Conservation (phyloP, 2,797 vertebrate genomes). For the Tapirus indicus region DNA sequence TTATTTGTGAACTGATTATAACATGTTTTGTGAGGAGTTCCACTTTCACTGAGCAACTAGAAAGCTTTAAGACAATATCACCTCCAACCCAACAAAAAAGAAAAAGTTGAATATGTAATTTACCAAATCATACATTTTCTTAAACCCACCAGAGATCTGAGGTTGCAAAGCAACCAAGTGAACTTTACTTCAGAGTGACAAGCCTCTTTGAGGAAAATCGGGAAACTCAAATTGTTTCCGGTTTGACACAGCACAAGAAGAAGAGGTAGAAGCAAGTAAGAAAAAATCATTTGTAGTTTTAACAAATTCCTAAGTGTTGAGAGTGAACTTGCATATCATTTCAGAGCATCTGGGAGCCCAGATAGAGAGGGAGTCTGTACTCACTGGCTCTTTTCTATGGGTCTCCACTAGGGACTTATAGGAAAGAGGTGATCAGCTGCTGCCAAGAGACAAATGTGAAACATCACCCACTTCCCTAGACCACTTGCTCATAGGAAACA, state of each 20-base stretch:
- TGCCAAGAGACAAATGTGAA: background rate
- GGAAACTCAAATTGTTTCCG: background rate
- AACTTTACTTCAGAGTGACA: background rate
- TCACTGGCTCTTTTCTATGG: background rate
- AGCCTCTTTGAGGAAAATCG: background rate
- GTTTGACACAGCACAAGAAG: background rate
- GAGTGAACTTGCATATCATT: background rate
- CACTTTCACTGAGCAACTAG: background rate
- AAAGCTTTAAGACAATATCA: background rate
- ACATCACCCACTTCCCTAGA: background rate
- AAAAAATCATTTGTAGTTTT: background rate
- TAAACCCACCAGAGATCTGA: background rate
- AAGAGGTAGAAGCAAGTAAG: background rate
- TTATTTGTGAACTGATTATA: slow-evolving; percentile 46
- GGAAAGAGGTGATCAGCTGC: background rate
- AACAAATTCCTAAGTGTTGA: background rate
- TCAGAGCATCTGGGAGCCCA: background rate
- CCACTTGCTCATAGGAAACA: background rate
- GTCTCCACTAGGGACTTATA: background rate
- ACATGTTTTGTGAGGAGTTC: background rate
- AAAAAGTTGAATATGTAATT: background rate
- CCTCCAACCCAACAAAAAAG: slow-evolving; percentile 13
- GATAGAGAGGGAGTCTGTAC: background rate
- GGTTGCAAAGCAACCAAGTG: background rate
- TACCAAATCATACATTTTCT: background rate